Evolutionary conservation across 2,888 invertebrate species (phyloP), one percentile per base, ranked within the genome.

Genomic region (Willowsia nigromaculata): DNA sequence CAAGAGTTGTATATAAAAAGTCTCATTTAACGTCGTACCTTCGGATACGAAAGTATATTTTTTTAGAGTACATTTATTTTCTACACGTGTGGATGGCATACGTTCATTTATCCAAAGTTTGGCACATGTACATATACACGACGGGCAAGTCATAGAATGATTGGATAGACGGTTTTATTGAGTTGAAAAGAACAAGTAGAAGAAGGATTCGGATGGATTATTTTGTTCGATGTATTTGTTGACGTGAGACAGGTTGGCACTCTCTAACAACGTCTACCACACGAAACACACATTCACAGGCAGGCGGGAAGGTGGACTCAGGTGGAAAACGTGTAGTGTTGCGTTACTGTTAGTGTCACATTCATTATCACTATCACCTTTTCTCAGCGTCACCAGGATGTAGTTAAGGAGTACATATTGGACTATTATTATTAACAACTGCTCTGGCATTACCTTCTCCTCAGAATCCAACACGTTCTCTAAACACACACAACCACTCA

Each of bases 321-420:
- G 80, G 86, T 87, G 80, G 86, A 86, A 68, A 86, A 56, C 43
- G 37, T 65, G 53, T 18, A 53, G 40, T 47, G 53, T 80, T 71
- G 22, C 40, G 1, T 30, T 84, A 33, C 27, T 76, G 71, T 74
- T 84, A 33, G 40, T 76, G 71, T 87, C 87, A 74, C 81, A 71
- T 40, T 81, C 80, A 68, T 56, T 40, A 56, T 59, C 25, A 71
- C 59, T 33, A 76, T 22, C 65, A n/a, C n/a, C n/a, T n/a, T 47
- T 25, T 71, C 59, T 53, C 27, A 33, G 33, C n/a, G n/a, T 33
- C 65, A 65, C n/a, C 27, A n/a, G n/a, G n/a, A n/a, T n/a, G n/a
- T 27, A 33, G n/a, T n/a, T 5, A 33, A 3, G 9, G 15, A 30
- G n/a, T 33, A 9, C 65, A 65, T 33, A 11, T 7, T 68, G 37